A percentile compares a stretch with the other conserved stretches of the same genome.
Evolutionary conservation across 2,797 vertebrate species (phyloP).

Genomic region (Oryzias sinensis): DNA sequence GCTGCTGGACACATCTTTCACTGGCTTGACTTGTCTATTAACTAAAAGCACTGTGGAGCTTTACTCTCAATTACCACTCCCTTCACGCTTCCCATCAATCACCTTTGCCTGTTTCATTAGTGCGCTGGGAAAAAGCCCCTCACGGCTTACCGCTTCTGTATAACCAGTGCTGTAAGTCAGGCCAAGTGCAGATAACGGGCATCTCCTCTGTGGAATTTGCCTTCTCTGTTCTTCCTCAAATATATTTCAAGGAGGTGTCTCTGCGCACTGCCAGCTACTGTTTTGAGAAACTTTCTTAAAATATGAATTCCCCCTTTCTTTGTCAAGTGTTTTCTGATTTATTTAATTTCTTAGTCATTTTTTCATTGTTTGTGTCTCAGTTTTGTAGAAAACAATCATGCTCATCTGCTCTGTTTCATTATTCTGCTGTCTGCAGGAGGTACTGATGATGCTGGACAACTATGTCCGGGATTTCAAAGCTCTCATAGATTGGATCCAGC

Average conservation of each 20-base stretch:
- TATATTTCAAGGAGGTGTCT: constrained; percentile 4
- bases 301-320: background rate
- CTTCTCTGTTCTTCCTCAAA: constrained; percentile 26
- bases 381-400: background rate
- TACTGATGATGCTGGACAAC: constrained; percentile 98
- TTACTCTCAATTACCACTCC: constrained; percentile 82
- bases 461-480: constrained; percentile 99
- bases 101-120: constrained; percentile 70
- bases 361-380: no score
- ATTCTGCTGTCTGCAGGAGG: constrained; percentile 80
- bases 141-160: constrained; percentile 33
- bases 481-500: constrained; percentile 98
- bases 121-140: constrained; percentile 45
- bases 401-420: background rate
- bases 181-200: constrained; percentile 32
- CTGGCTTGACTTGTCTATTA: constrained; percentile 79
- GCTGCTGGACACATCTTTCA: constrained; percentile 77
- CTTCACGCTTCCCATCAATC: constrained; percentile 75
- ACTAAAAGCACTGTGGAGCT: constrained; percentile 80
- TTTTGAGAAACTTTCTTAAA: constrained; percentile 4
- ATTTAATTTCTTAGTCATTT: no score
- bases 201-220: constrained; percentile 25
- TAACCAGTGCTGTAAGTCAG: constrained; percentile 26
- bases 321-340: background rate
- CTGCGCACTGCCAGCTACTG: background rate